Evolutionary conservation across 2,888 invertebrate genomes (phyloP), one percentile per base, ranked within the genome.

Genomic region (Pheosia gnoma): DNA sequence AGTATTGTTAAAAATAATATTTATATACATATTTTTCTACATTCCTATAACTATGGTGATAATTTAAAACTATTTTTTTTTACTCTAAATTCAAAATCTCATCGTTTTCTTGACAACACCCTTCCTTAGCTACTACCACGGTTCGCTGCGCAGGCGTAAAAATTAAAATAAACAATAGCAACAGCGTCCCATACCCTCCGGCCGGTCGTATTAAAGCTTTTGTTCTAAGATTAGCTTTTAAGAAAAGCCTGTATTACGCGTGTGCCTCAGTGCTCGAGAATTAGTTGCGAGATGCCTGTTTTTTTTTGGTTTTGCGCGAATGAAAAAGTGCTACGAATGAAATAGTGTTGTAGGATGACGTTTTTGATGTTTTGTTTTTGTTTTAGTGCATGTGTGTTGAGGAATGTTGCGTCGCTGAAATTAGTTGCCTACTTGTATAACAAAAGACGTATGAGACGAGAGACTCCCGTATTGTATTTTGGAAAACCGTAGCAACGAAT

Each of bases 181-280:
- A 84, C 86, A 79, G 83, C 91, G 91, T 84, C 91, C 92, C 85
- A 92, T 84, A 90, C 88, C 91, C 82, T 87, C 75, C 77, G 76
- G 89, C 91, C 87, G 73, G 74, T 71, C 77, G 85, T 87, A 91
- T 90, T 91, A 90, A 90, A 84, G 84, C 92, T 88, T 92, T 93
- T 93, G 93, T 93, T 86, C 88, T 92, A 88, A 93, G 92, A 93
- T 92, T 93, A 92, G 91, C 89, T 89, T 85, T 89, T 88, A 91
- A 92, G 90, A 90, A 91, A 89, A 84, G 83, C 84, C 65, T 63
- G 66, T 60, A 72, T 58, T 63, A 62, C 71, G 63, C 61, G 84
- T 79, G 77, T 84, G 83, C 81, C 84, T 76, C 77, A 77, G 77
- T 77, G 66, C 66, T 67, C 63, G 61, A 73, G 68, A 75, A 77